Conservation (phyloP, 2,888 invertebrate species). For the Drosophila longiperda region DNA sequence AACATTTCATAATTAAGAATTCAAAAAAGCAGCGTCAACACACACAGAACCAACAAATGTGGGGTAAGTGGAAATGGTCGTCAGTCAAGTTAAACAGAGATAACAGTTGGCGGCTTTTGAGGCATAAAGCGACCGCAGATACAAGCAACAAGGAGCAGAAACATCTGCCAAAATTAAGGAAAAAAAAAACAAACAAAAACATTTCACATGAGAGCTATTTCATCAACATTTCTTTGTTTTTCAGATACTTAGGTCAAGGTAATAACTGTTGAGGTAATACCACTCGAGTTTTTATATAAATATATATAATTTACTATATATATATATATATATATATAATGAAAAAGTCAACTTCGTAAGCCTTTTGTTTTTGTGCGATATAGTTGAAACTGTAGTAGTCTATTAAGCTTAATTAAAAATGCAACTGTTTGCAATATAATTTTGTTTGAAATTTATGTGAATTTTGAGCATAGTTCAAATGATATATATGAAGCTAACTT, state of each 20-base stretch:
- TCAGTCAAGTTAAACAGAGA: conserved; percentile 43
- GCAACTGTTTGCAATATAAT: background rate
- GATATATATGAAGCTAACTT: background rate
- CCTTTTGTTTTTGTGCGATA: conserved; percentile 18
- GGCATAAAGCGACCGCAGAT: conserved; percentile 38
- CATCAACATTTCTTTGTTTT: background rate
- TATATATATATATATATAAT: too few species aligned
- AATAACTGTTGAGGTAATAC: conserved; percentile 26
- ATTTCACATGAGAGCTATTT: conserved; percentile 17
- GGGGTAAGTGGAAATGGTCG: conserved; percentile 6
- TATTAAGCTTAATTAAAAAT: conserved; percentile 29
- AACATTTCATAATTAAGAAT: conserved; percentile 75
- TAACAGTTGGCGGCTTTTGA: conserved; percentile 47
- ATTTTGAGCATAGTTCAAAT: background rate
- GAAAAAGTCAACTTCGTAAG: conserved; percentile 8
- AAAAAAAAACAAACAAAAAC: background rate
- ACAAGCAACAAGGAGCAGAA: conserved; percentile 18
- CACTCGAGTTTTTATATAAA: conserved; percentile 41
- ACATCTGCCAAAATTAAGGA: conserved; percentile 35
- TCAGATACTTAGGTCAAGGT: conserved; percentile 58
- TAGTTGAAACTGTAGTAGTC: background rate
- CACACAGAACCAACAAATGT: conserved; percentile 19
- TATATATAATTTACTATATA: background rate
- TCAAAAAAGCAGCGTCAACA: conserved; percentile 50
- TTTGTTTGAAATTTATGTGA: background rate